A percentile compares a stretch with the other conserved stretches of the same genome.
phyloP scores from a whole-genome alignment of 2,797 vertebrate species.

The Chiroxiphia lanceolata region DNA sequence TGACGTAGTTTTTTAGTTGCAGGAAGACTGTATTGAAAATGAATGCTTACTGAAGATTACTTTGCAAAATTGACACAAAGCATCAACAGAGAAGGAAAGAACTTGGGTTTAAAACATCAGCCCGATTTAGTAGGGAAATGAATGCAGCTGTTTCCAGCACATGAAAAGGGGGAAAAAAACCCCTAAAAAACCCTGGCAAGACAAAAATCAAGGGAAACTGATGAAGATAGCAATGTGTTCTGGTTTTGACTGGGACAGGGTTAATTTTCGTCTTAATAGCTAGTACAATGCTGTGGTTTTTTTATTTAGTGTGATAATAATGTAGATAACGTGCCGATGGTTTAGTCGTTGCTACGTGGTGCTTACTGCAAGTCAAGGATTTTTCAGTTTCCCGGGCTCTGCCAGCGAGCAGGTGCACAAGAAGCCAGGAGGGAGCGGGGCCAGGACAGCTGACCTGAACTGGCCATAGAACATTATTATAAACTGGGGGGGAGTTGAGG shows the following conservation, averaged over 20 bases:
- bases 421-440: background rate
- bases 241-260: background rate
- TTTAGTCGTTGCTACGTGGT: background rate
- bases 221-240: background rate
- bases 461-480: background rate
- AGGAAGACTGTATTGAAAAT: background rate
- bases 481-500: background rate
- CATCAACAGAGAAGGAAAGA: background rate
- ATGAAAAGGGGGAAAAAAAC: background rate
- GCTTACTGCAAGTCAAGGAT: background rate
- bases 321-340: background rate
- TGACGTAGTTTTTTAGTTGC: background rate
- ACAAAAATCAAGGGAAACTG: background rate
- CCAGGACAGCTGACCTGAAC: background rate
- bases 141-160: background rate
- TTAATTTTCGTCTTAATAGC: background rate
- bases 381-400: background rate
- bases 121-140: background rate
- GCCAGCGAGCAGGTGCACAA: background rate
- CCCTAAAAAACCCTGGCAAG: accelerated
- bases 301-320: background rate
- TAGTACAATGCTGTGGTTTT: background rate
- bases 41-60: background rate
- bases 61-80: background rate
- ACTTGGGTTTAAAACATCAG: background rate